Percentiles rank a stretch among this genome's conserved stretches.
Conservation (phyloP, 2,888 invertebrate genomes). For the Phaedon cochleariae region DNA sequence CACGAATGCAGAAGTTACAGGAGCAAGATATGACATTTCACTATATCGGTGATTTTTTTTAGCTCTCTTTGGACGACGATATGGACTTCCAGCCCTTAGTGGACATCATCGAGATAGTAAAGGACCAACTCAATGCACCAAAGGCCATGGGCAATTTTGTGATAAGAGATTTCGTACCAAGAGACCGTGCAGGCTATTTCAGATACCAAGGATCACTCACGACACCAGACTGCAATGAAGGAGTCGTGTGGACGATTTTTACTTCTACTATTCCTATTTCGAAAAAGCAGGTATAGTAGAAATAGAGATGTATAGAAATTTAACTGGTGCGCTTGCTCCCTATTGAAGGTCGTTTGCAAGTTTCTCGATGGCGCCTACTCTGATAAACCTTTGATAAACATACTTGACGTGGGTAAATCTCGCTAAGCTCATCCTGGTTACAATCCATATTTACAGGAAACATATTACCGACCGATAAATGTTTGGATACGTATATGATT, state of each 20-base stretch:
- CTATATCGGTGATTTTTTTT: constrained; percentile 27
- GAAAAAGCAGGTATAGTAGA: constrained; percentile 44
- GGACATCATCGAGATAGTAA: constrained; percentile 50
- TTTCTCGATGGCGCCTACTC: too few species aligned
- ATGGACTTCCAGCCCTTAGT: constrained; percentile 54
- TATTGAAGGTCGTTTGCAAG: too few species aligned
- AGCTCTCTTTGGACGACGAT: constrained; percentile 59
- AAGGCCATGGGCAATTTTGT: constrained; percentile 46
- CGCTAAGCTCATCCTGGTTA: too few species aligned
- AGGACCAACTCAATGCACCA: constrained; percentile 40
- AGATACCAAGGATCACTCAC: constrained; percentile 79
- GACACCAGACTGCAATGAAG: constrained; percentile 77
- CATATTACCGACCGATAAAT: too few species aligned
- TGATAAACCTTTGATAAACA: too few species aligned
- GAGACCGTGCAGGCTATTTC: constrained; percentile 60
- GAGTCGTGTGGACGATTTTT: constrained; percentile 78
- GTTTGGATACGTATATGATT: too few species aligned
- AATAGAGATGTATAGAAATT: too few species aligned
- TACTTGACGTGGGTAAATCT: too few species aligned
- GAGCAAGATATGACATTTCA: too few species aligned
- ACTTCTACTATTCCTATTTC: constrained; percentile 66
- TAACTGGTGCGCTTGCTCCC: too few species aligned
- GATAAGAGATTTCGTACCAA: constrained; percentile 66
- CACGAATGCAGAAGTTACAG: too few species aligned
- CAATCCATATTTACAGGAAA: too few species aligned